phyloP scores from a whole-genome alignment of 2,113 vertebrate species.

The Istiophorus platypterus region DNA sequence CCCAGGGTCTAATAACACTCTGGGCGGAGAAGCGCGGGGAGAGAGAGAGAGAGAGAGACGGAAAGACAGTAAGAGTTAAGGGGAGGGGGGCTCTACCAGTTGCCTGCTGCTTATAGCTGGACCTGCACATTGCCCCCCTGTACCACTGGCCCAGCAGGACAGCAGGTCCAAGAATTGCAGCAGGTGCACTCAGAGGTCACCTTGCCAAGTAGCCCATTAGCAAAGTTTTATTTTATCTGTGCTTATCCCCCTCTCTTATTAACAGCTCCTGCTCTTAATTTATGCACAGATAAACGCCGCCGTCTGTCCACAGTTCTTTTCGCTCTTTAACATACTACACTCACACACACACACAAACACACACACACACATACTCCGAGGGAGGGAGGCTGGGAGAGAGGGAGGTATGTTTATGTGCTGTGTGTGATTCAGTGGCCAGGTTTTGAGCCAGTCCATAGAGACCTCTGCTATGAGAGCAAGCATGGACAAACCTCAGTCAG shows the following conservation, averaged over 20 bases:
- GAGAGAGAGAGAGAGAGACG: slow-evolving; percentile 32
- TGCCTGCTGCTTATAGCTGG: slow-evolving; percentile 59
- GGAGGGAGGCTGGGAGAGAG: slow-evolving; percentile 23
- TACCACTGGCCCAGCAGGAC: slow-evolving; percentile 67
- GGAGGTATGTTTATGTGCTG: slow-evolving; percentile 50
- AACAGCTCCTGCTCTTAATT: slow-evolving; percentile 75
- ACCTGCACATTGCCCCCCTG: slow-evolving; percentile 49
- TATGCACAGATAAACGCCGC: slow-evolving; percentile 74
- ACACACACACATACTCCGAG: neutral
- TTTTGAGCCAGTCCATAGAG: slow-evolving; percentile 73
- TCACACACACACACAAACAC: slow-evolving; percentile 23
- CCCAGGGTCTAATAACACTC: slow-evolving; percentile 93
- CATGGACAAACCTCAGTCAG: slow-evolving; percentile 79
- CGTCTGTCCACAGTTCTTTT: slow-evolving; percentile 69
- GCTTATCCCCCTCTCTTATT: slow-evolving; percentile 59
- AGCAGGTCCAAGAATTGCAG: slow-evolving; percentile 42
- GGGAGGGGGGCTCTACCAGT: slow-evolving; percentile 41
- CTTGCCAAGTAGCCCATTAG: slow-evolving; percentile 68
- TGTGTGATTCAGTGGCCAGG: slow-evolving; percentile 73
- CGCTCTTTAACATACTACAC: slow-evolving; percentile 60
- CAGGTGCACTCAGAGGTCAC: slow-evolving; percentile 67
- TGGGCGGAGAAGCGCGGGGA: slow-evolving; percentile 83
- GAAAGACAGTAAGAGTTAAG: slow-evolving; percentile 29
- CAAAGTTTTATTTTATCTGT: slow-evolving; percentile 65
- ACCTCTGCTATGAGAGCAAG: slow-evolving; percentile 62